Evolutionary conservation across 2,888 invertebrate species (phyloP).

Genomic region (Smittia sp.): DNA sequence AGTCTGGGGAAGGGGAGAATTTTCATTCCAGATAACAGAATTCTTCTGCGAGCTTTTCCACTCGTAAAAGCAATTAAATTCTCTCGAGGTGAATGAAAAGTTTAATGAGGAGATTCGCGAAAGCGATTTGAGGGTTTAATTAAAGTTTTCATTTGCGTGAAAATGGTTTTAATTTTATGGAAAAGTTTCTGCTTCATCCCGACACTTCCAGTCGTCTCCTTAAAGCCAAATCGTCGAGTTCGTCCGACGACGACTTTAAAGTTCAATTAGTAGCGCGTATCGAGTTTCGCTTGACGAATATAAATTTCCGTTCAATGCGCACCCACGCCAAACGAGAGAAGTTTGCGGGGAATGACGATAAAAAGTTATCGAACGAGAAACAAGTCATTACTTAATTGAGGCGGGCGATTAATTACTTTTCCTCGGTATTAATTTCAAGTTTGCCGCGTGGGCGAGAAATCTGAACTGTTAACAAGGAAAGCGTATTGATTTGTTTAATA

Average conservation of each 20-base stretch:
- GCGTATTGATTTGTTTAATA: background rate
- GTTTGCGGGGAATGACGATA: background rate
- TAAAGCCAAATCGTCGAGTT: background rate
- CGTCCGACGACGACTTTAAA: background rate
- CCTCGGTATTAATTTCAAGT: constrained; percentile 27
- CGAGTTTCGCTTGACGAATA: background rate
- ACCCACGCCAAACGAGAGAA: background rate
- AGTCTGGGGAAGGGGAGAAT: background rate
- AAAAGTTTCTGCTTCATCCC: background rate
- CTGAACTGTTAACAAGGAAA: no score
- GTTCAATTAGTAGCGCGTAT: background rate
- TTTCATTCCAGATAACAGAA: constrained; percentile 10
- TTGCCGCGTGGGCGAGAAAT: background rate
- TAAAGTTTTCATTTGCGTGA: background rate
- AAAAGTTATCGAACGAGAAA: constrained; percentile 10
- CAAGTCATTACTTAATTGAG: constrained; percentile 37
- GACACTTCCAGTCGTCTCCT: no score
- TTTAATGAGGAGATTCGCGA: background rate
- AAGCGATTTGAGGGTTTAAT: constrained; percentile 1
- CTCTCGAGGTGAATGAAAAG: background rate
- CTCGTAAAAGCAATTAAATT: constrained; percentile 3
- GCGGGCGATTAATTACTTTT: constrained; percentile 35
- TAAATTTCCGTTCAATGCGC: background rate
- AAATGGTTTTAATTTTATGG: background rate
- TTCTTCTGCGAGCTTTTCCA: background rate